A percentile compares a stretch with the other conserved stretches of the same genome.
Conservation (phyloP, 2,888 invertebrate genomes). For the Brachynemurus nebulosus region DNA sequence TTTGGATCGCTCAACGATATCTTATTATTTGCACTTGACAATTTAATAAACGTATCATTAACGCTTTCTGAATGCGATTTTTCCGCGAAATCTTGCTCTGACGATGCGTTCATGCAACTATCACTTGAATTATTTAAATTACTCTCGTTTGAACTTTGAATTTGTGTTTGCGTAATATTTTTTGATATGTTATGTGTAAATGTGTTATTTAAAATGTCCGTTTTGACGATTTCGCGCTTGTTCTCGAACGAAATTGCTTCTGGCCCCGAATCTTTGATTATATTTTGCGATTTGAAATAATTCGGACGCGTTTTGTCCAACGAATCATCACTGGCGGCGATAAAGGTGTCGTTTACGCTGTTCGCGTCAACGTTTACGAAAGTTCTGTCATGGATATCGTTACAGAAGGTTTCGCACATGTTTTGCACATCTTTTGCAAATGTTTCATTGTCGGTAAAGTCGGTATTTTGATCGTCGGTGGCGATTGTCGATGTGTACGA, state of each 20-base stretch:
- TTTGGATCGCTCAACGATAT: constrained; percentile 4
- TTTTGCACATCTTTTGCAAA: constrained; percentile 2
- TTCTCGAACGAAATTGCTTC: neutral
- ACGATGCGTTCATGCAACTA: neutral
- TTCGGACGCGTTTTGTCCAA: neutral
- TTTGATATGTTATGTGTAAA: neutral
- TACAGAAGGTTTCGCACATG: neutral
- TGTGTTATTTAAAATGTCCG: constrained; percentile 1
- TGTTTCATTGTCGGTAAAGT: neutral
- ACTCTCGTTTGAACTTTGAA: neutral
- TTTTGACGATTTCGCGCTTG: neutral
- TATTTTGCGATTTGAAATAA: neutral
- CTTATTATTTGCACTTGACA: constrained; percentile 6
- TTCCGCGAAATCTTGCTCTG: neutral
- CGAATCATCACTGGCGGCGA: neutral
- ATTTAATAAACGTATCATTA: constrained; percentile 7
- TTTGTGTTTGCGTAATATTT: neutral
- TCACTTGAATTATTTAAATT: neutral
- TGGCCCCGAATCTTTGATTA: neutral
- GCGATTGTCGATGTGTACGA: constrained; percentile 5
- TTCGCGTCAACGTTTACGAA: neutral
- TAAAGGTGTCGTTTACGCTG: neutral
- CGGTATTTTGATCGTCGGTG: constrained; percentile 3
- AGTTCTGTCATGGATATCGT: neutral
- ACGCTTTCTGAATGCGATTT: neutral